A percentile compares a stretch with the other conserved stretches of the same genome.
Conservation (phyloP, 1,140 invertebrate genomes). For the Coenobita brevimanus region DNA sequence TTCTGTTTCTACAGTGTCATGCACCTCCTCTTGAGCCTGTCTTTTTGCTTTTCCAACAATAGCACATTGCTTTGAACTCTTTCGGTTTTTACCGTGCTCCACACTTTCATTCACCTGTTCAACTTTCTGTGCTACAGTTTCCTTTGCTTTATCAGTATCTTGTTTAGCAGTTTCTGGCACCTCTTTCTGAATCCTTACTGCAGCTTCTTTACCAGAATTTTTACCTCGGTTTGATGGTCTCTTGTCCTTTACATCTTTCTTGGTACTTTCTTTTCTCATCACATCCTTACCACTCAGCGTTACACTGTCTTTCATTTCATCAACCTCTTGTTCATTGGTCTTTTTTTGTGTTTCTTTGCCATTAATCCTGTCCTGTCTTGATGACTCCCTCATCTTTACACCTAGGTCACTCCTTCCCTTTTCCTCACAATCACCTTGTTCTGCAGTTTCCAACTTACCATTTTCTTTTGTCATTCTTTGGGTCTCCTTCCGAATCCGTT, state of each 20-base stretch:
- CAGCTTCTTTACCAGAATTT: not conserved
- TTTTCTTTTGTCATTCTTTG: too few species aligned
- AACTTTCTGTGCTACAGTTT: not conserved
- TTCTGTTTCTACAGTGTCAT: not conserved
- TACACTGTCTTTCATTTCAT: conserved; percentile 16
- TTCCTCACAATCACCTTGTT: too few species aligned
- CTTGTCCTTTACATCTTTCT: not conserved
- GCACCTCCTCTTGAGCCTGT: not conserved
- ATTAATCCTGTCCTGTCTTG: too few species aligned
- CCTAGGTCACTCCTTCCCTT: too few species aligned
- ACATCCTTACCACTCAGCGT: conserved; percentile 7
- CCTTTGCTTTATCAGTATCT: conserved; percentile 16
- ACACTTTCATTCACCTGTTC: not conserved
- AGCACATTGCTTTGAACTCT: not conserved
- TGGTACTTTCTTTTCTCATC: conserved; percentile 29
- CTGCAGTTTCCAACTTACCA: too few species aligned
- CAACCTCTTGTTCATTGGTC: conserved; percentile 6
- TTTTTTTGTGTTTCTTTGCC: not conserved
- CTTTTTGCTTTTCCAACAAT: not conserved
- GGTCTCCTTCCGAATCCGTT: too few species aligned
- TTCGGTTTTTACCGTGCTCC: not conserved
- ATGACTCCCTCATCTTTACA: too few species aligned
- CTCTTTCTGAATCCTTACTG: conserved; percentile 25
- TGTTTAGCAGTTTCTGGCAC: conserved; percentile 24
- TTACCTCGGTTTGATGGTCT: conserved; percentile 19